These are phyloP conservation scores for Anguilla megastoma DNA, from an alignment of 2,797 vertebrate species.

Conservation along the genomic window DNA sequence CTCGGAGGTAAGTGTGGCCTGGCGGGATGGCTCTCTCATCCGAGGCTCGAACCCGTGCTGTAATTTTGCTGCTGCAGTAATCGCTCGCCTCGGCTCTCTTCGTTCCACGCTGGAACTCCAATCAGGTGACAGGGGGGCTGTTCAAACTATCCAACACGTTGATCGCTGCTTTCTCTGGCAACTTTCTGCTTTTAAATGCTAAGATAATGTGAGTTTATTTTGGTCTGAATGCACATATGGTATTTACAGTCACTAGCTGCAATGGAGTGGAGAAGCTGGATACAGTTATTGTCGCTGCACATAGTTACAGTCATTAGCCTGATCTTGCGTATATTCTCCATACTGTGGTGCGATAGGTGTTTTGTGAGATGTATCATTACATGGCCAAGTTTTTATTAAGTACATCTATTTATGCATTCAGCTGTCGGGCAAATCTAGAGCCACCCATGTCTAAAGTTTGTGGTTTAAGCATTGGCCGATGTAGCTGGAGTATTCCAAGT, in stretches of 20 bases:
- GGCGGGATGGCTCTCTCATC: slow-evolving; percentile 26
- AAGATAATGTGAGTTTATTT: slow-evolving; percentile 15
- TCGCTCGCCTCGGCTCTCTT: slow-evolving; percentile 38
- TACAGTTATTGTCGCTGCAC: background rate
- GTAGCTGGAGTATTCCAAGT: background rate
- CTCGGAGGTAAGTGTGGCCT: slow-evolving; percentile 52
- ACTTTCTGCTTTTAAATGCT: background rate
- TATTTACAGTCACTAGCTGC: slow-evolving; percentile 29
- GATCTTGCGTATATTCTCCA: too few species aligned
- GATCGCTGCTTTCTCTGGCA: background rate
- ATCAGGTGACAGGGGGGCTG: slow-evolving; percentile 11
- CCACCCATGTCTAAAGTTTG: background rate
- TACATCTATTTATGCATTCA: background rate
- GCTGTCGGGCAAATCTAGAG: background rate
- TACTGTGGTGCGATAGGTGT: background rate
- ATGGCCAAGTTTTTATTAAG: background rate
- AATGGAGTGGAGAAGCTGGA: background rate
- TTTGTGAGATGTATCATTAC: background rate
- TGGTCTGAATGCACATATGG: background rate
- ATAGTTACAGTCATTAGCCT: background rate
- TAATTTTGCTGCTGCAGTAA: slow-evolving; percentile 33
- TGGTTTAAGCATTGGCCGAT: background rate
- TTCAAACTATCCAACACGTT: background rate
- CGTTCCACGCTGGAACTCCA: slow-evolving; percentile 42
- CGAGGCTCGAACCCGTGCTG: background rate